phyloP scores from a whole-genome alignment of 92 coral and sea anemone species.

The Palythoa caribaeorum region DNA sequence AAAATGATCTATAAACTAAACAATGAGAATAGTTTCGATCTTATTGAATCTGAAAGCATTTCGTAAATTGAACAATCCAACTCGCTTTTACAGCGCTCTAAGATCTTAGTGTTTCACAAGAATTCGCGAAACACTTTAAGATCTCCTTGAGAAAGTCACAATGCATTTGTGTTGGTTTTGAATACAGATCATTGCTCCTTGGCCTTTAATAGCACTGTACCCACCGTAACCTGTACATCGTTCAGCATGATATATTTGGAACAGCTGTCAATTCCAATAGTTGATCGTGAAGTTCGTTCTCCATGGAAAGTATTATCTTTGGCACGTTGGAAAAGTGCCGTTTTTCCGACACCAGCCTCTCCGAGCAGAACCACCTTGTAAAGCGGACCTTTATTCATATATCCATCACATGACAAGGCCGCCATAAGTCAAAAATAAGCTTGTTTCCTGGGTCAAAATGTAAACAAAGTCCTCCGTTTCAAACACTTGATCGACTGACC shows the following conservation, averaged over 20 bases:
- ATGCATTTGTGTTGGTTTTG: no score
- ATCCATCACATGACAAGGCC: conserved; percentile 69
- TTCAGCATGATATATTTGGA: conserved; percentile 80
- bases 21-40: no score
- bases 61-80: no score
- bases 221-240: conserved; percentile 85
- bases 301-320: conserved; percentile 80
- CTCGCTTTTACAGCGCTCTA: no score
- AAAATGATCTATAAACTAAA: no score
- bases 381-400: conserved; percentile 73
- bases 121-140: no score
- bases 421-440: conserved; percentile 49
- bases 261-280: conserved; percentile 92
- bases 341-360: conserved; percentile 95
- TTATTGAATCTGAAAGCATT: no score
- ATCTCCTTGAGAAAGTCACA: no score
- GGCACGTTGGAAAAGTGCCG: conserved; percentile 83
- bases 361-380: conserved; percentile 93
- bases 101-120: no score
- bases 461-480: neutral
- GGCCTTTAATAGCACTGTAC: conserved; percentile 1
- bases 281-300: conserved; percentile 60
- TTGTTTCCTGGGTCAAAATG: neutral
- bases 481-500: no score
- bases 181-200: no score